These are phyloP conservation scores for Platyrinchus mystaceus DNA, from an alignment of 2,797 vertebrate species.

Conservation along the genomic window DNA sequence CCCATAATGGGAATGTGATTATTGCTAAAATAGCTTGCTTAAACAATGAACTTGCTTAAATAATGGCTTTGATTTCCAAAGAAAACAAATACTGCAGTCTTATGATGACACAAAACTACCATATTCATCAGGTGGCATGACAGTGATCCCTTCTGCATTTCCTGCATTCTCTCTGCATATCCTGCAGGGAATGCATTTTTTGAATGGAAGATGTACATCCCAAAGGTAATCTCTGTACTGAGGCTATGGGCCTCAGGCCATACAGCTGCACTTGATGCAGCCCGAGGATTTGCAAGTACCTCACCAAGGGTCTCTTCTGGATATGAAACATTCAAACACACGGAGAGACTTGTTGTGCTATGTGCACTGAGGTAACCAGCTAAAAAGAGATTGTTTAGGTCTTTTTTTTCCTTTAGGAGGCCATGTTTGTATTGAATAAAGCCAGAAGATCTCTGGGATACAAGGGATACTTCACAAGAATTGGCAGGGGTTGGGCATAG, in stretches of 20 bases:
- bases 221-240: background rate
- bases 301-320: background rate
- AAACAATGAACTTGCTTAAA: background rate
- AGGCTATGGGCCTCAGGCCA: background rate
- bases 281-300: background rate
- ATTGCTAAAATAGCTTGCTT: background rate
- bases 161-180: background rate
- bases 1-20: background rate
- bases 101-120: background rate
- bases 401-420: background rate
- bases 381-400: background rate
- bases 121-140: background rate
- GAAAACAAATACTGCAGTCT: background rate
- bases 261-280: background rate
- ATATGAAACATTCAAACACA: background rate
- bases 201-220: background rate
- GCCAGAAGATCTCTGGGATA: constrained; percentile 17
- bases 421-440: background rate
- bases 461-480: constrained; percentile 21
- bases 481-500: background rate
- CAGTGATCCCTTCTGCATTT: background rate
- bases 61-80: background rate
- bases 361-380: background rate
- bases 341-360: background rate
- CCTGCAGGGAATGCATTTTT: background rate